Percentiles rank a stretch among this genome's conserved stretches.
Conservation (phyloP, 2,797 vertebrate genomes). For the Onychomys arenicola region DNA sequence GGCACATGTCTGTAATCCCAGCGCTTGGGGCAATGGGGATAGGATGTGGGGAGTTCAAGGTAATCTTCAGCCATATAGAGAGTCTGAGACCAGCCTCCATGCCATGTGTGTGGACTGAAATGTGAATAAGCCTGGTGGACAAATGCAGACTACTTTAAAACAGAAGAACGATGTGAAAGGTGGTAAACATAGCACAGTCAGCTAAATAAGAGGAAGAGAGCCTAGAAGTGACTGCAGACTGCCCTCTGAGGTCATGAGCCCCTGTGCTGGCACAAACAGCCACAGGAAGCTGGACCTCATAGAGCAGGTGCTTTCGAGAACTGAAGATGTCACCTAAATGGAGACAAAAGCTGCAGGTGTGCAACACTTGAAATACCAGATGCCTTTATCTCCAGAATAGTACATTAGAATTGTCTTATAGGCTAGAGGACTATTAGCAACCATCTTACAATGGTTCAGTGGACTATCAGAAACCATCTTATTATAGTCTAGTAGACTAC, state of each 20-base stretch:
- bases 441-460: neutral
- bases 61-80: neutral
- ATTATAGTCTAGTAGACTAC: neutral
- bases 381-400: slow-evolving; percentile 10
- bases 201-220: slow-evolving; percentile 37
- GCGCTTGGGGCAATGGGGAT: neutral
- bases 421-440: neutral
- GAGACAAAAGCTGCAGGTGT: slow-evolving; percentile 47
- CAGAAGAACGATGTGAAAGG: slow-evolving; percentile 48
- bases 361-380: slow-evolving; percentile 20
- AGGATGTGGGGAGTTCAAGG: neutral
- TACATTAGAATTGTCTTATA: slow-evolving; percentile 14
- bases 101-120: slow-evolving; percentile 20
- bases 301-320: slow-evolving; percentile 52
- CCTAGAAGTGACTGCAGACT: slow-evolving; percentile 16
- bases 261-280: neutral
- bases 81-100: neutral
- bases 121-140: slow-evolving; percentile 2
- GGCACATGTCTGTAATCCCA: neutral
- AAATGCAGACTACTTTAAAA: slow-evolving; percentile 46
- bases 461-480: too few species aligned
- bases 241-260: neutral
- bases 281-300: neutral
- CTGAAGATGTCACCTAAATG: slow-evolving; percentile 8
- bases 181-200: slow-evolving; percentile 26